Base-by-base conservation (phyloP, 2,113 vertebrate species). In the Sebastes fasciatus region DNA sequence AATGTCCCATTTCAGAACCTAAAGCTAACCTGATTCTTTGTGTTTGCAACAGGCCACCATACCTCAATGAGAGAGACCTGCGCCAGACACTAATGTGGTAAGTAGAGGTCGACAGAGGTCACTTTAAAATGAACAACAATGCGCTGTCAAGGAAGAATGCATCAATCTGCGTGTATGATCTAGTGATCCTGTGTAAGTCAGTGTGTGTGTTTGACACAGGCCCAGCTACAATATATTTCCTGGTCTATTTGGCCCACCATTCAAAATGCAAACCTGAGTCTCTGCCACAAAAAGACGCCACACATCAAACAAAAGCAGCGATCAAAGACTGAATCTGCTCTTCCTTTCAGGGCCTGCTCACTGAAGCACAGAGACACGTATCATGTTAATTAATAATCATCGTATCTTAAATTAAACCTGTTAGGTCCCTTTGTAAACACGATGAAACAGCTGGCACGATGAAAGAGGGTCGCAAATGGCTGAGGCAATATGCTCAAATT, bases 311-410 rank as follows among this genome's bases (percentile, higher is more conserved):
- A 57, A 60, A 57, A 67, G 26, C 69, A 23, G 11, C 16, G 46
- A 86, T 90, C 81, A 87, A 85, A 88, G 86, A 17, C 69, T 58
- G 70, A 61, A 45, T 71, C 42, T 68, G 71, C 54, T 43, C 43
- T 40, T 57, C 60, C 72, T 83, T 80, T 85, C 45, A 73, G 49
- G 6, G 77, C 6, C 4, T 26, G 8, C 65, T 51, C 5, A 0
- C 70, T 82, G 84, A 78, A 12, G 23, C 55, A 11, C 19, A 5
- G 19, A 42, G 8, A 67, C 63, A 64, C 1, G 52, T 26, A 63
- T 67, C 77, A 16, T 3, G 0, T 67, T 65, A 70, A 64, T 82
- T 80, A 80, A 72, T 23, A 77, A 66, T 60, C 54, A 58, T 65
- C 1, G 5, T 23, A 52, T 74, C 68, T 34, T 60, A 23, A 84